Evolutionary conservation across 2,797 vertebrate species (phyloP), one percentile per base, ranked within the genome.

Genomic region (Pterois miles): DNA sequence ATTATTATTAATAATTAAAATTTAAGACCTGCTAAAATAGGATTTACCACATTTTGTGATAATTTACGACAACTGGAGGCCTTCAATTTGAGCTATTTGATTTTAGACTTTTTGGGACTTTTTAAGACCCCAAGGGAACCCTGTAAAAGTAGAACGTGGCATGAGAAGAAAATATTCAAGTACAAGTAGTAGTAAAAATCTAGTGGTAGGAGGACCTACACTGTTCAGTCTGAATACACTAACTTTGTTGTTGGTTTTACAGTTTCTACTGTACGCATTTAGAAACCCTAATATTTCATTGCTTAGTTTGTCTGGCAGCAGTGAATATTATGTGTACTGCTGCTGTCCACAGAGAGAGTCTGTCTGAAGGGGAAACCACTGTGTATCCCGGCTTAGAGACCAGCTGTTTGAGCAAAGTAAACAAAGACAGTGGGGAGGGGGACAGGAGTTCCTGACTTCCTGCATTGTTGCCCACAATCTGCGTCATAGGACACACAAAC

Each of bases 321-420:
- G 50, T 6, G 25, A 59, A 56, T 10, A 2, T 52, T 36, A 1
- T 60, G 60, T 71, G 43, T 50, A 25, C 62, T 71, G 78, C 65
- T 33, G 50, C 66, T 8, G 71, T 79, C 66, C 76, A 63, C 78
- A 58, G 62, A 81, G 52, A 48, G 70, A n/a, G 60, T 81, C 31
- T 79, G 57, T 80, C 73, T 66, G 71, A 56, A 6, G 63, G 78
- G 80, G 71, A 85, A 89, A 80, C 77, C 67, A 36, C 79, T 65
- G 82, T 33, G 59, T 67, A 2, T 71, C 64, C 52, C 74, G 85
- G 86, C 90, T 86, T 80, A 40, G 89, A 90, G 78, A 91, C 88
- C 90, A 93, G 93, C 91, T 92, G 93, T 89, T 91, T 88, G 75
- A 89, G 22, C 70, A 86, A 89, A 87, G 82, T 90, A 93, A 95